These are phyloP conservation scores for Gnatocerus cornutus DNA, from an alignment of 2,888 invertebrate species.

Conservation along the genomic window DNA sequence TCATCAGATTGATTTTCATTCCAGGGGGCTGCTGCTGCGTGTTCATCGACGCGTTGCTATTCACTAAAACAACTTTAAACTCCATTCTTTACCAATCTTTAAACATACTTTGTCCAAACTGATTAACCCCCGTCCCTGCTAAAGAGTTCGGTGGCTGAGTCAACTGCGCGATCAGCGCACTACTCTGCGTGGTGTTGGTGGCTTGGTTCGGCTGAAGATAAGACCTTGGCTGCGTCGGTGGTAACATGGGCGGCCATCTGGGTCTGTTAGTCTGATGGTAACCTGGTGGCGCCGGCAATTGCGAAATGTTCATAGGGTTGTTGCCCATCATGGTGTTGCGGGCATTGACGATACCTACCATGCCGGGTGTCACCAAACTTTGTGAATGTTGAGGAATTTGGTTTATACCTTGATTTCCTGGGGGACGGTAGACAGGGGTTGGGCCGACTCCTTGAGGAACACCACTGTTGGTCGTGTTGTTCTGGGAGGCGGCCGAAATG, in stretches of 20 bases:
- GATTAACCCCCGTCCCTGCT: constrained; percentile 69
- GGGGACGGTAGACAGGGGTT: constrained; percentile 70
- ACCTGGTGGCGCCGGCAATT: constrained; percentile 45
- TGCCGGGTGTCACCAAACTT: constrained; percentile 58
- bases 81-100: constrained; percentile 70
- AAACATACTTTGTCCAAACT: constrained; percentile 71
- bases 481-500: constrained; percentile 67
- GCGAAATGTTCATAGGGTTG: constrained; percentile 50
- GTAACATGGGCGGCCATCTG: constrained; percentile 77
- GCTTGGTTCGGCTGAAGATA: constrained; percentile 57
- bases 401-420: constrained; percentile 62
- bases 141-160: constrained; percentile 75
- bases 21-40: constrained; percentile 65
- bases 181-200: constrained; percentile 70
- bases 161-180: constrained; percentile 75
- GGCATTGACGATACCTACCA: constrained; percentile 65
- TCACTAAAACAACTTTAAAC: constrained; percentile 59
- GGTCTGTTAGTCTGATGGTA: constrained; percentile 47
- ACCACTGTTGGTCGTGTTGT: constrained; percentile 48
- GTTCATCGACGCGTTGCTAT: constrained; percentile 61
- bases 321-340: constrained; percentile 60
- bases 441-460: constrained; percentile 63
- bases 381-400: constrained; percentile 58
- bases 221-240: constrained; percentile 72
- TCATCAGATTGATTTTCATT: constrained; percentile 60